Conservation (phyloP, 2,113 vertebrate species). For the Rhinoptilus africanus region DNA sequence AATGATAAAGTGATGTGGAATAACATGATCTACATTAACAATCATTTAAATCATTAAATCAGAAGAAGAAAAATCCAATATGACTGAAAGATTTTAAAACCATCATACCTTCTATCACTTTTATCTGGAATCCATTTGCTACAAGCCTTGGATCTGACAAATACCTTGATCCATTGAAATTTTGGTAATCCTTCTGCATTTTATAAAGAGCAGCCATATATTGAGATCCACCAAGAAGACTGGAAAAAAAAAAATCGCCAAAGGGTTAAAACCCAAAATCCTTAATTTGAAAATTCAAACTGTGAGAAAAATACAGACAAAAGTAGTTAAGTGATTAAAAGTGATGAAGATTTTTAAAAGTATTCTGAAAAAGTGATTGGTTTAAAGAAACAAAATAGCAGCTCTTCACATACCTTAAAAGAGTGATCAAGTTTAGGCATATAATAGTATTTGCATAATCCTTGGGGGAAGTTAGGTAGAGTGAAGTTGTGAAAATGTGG, state of each 20-base stretch:
- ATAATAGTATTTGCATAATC: neutral
- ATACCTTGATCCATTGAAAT: constrained; percentile 67
- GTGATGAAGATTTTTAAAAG: neutral
- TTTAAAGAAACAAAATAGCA: neutral
- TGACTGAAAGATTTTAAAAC: neutral
- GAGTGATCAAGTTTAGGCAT: neutral
- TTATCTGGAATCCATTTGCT: constrained; percentile 92
- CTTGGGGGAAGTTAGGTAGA: neutral
- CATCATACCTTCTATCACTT: constrained; percentile 83
- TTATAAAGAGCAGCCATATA: constrained; percentile 79
- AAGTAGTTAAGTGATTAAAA: neutral
- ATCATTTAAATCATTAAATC: neutral
- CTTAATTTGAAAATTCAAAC: neutral
- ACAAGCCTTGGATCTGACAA: constrained; percentile 88
- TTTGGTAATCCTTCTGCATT: constrained; percentile 80
- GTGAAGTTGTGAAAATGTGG: neutral
- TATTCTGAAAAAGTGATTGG: neutral
- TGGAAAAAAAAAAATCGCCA: constrained; percentile 51
- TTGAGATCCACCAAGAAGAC: constrained; percentile 80
- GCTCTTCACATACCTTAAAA: neutral
- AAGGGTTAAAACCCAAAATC: neutral
- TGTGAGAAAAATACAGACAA: neutral
- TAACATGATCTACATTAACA: neutral
- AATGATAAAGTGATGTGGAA: neutral
- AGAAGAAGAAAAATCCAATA: neutral